phyloP scores from a whole-genome alignment of 2,113 vertebrate genomes.

The Micronycteris hirsuta region DNA sequence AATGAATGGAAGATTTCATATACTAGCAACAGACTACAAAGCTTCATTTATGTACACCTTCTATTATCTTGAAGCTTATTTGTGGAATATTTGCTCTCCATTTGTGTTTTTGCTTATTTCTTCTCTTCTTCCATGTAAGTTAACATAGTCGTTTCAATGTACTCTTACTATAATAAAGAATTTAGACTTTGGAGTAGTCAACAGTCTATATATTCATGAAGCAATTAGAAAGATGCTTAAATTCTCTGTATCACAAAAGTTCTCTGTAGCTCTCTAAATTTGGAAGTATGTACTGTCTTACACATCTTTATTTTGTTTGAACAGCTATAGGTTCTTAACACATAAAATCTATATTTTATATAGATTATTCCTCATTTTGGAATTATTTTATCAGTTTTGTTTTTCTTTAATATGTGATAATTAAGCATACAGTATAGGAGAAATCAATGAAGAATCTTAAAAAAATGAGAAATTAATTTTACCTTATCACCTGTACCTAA shows the following conservation, averaged over 20 bases:
- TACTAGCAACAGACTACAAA: neutral
- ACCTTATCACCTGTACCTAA: neutral
- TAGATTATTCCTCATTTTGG: neutral
- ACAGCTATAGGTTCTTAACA: neutral
- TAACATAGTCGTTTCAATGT: neutral
- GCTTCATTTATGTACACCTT: neutral
- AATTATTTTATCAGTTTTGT: neutral
- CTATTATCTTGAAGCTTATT: neutral
- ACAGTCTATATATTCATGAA: neutral
- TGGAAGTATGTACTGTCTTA: neutral
- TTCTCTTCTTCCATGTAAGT: neutral
- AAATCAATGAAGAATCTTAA: neutral
- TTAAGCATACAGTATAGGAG: neutral
- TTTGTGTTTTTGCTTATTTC: neutral
- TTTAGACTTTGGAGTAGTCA: neutral
- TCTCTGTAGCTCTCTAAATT: neutral
- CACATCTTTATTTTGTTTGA: neutral
- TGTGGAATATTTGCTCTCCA: neutral
- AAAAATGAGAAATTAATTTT: neutral
- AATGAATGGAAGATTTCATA: neutral
- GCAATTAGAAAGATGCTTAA: neutral
- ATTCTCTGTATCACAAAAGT: neutral
- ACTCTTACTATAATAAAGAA: neutral
- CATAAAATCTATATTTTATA: neutral
- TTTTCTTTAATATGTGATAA: slow-evolving; percentile 8